Evolutionary conservation across 2,797 vertebrate species (phyloP), one percentile per base, ranked within the genome.

Genomic region (Spinus pinus): DNA sequence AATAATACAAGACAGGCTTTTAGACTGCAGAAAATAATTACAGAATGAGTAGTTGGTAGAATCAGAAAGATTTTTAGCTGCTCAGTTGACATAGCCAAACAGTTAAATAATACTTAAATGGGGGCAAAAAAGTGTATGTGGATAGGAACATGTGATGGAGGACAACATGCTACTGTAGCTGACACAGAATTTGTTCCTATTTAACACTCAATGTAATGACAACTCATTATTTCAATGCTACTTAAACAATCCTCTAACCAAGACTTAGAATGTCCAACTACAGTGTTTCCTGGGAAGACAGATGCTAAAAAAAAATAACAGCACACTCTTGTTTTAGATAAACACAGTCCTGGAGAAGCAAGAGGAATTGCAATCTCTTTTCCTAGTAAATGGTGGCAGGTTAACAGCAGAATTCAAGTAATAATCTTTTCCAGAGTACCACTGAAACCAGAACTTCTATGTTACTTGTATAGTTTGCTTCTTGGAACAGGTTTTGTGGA

Each of bases 271-370:
- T 42, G 33, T 41, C 24, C 56, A 86, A 23, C 39, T 62, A 72
- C 62, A 93, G 27, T 2, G 30, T 24, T 82, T 44, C 21, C 56
- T 64, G 12, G 20, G 66, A 88, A 88, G 49, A 62, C 0, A 51
- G n/a, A 77, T 44, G 8, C 20, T 56, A 62, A 42, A 92, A 92
- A 21, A 46, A 81, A 79, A 30, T 82, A 70, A 72, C 56, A 94
- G 49, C 33, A 60, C 7, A 22, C 41, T 60, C 67, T 62, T 31
- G 7, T 53, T 51, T 84, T 42, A 62, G 49, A 61, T 47, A 56
- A 93, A 89, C 47, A 75, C 39, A 93, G 66, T 87, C 60, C 44
- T 73, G 31, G 31, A 93, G 30, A 84, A 82, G 61, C n/a, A 92
- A 86, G 24, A 86, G 20, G 10, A 92, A 86, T 1, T 49, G n/a